Evolutionary conservation across 2,888 invertebrate genomes (phyloP).

Genomic region (Neuroscelio doddi): DNA sequence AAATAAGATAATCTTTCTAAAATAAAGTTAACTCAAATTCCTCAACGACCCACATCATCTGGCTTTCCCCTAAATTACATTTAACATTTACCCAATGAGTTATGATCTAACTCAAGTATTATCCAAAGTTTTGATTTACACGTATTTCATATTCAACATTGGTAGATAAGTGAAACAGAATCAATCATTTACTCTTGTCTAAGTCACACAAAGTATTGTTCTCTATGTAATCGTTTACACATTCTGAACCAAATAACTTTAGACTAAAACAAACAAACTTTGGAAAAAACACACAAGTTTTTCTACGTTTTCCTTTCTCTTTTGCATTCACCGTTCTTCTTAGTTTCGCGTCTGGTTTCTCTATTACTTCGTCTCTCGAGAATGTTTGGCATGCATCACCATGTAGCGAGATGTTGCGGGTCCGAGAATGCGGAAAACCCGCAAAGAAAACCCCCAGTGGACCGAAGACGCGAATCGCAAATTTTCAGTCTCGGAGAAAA

Average conservation of each 20-base stretch:
- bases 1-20: too few relatives aligned
- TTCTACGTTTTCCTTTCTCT: conserved; percentile 43
- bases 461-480: conserved; percentile 20
- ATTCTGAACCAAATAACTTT: conserved; percentile 59
- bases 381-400: conserved; percentile 64
- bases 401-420: conserved; percentile 37
- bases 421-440: conserved; percentile 41
- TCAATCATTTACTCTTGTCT: conserved; percentile 70
- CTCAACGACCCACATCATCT: too few relatives aligned
- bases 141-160: conserved; percentile 65
- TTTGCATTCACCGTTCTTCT: conserved; percentile 12
- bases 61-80: too few relatives aligned
- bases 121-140: conserved; percentile 65
- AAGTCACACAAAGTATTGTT: conserved; percentile 63
- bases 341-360: conserved; percentile 32
- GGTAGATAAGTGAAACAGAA: conserved; percentile 51
- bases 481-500: conserved; percentile 20
- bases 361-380: conserved; percentile 37
- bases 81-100: conserved; percentile 2
- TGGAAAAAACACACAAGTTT: conserved; percentile 36
- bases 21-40: too few relatives aligned
- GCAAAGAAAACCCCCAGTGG: conserved; percentile 39
- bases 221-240: conserved; percentile 49
- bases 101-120: neutral
- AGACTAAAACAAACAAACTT: conserved; percentile 42